Evolutionary conservation across 2,797 vertebrate species (phyloP).

Genomic region (Erethizon dorsatum): DNA sequence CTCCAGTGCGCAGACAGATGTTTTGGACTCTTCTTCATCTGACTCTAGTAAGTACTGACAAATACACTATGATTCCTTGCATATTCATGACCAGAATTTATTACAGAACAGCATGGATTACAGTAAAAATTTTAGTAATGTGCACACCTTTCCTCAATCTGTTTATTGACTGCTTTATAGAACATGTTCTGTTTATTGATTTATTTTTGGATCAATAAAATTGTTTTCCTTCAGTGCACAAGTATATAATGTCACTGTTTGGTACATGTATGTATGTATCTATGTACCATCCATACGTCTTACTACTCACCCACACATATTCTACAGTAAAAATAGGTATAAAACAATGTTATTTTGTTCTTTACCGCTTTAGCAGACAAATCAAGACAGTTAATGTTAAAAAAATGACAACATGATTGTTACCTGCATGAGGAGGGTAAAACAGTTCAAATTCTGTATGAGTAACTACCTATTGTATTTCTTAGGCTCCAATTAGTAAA

Average conservation of each 20-base stretch:
- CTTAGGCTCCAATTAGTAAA: background rate
- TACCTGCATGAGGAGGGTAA: background rate
- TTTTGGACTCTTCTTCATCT: background rate
- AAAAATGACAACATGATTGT: background rate
- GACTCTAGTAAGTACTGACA: background rate
- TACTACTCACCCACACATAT: background rate
- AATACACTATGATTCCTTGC: background rate
- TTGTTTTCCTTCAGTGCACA: background rate
- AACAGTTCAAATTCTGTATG: background rate
- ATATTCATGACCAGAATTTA: background rate
- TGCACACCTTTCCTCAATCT: background rate
- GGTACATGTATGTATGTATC: background rate
- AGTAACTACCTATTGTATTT: background rate
- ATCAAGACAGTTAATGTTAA: background rate
- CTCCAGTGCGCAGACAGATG: background rate
- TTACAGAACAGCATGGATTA: background rate
- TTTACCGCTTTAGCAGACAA: background rate
- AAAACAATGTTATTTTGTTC: background rate
- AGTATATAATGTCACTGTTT: background rate
- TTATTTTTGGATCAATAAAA: constrained; percentile 23
- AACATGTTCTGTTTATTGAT: background rate
- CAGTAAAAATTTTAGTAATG: background rate
- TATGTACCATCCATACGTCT: background rate
- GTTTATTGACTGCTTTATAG: constrained; percentile 57
- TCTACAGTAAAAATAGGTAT: background rate